Evolutionary conservation across 2,888 invertebrate species (phyloP), one percentile per base, ranked within the genome.

Genomic region (Latrodectus elegans): DNA sequence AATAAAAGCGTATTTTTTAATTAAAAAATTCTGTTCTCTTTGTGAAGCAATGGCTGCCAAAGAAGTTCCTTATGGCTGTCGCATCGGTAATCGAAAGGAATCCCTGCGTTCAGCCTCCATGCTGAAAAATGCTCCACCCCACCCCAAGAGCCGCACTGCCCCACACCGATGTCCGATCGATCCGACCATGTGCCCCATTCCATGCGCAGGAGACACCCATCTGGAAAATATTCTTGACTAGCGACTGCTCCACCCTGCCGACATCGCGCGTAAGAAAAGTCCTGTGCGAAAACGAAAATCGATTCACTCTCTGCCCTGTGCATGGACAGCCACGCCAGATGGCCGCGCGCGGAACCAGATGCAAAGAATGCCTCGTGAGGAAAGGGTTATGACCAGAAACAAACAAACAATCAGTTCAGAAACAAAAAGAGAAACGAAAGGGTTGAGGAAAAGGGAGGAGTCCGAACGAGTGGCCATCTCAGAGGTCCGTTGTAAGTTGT

Each of bases 271-370:
- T 14, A 3, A 55, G 6, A 8, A 55, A 55, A 55, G 15, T 15
- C 15, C 55, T 55, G 15, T 15, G 55, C 11, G 15, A 55, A 14
- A 55, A 55, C 11, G 15, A 14, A 11, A 15, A 55, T 55, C 15
- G 15, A 55, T 14, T 14, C 15, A 6, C 4, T 2, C 12, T 11
- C 11, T 11, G 55, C 12, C 11, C 55, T 6, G 55, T 3, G 55
- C 55, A 8, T 15, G n/a, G 67, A 4, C 17, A 17, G 4, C 52
- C 22, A 14, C 73, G 70, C 86, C 86, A 86, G 86, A 86, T 86
- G 86, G 86, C 72, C 55, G 14, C 71, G 17, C 53, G 49, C 67
- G 86, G 81, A 81, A 80, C 81, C 76, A 86, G 81, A 81, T 81
- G 70, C 65, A 72, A 51, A 71, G 72, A 76, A 38, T 60, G 60